phyloP scores from a whole-genome alignment of 2,797 vertebrate genomes.

The Chanos chanos region DNA sequence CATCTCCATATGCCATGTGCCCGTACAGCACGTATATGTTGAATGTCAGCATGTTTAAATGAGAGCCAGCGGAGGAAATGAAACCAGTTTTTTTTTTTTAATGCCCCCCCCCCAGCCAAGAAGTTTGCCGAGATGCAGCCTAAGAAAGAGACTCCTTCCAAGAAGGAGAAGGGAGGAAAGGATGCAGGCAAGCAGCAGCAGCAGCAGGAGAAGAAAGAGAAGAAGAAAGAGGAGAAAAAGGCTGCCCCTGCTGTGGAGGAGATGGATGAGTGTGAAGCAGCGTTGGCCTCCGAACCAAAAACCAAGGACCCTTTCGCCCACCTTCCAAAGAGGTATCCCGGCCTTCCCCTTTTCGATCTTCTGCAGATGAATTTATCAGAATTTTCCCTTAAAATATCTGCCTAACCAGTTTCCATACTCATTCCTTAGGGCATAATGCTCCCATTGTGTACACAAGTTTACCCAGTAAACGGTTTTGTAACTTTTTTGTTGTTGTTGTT shows the following conservation, averaged over 20 bases:
- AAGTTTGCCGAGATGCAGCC: constrained; percentile 90
- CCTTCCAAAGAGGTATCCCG: constrained; percentile 82
- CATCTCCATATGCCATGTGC: too few species aligned
- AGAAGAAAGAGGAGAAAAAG: constrained; percentile 84
- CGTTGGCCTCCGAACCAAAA: constrained; percentile 85
- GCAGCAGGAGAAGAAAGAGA: constrained; percentile 79
- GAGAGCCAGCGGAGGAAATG: too few species aligned
- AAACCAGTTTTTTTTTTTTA: constrained; percentile 3
- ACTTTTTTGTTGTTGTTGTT: too few species aligned
- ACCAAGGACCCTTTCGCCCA: constrained; percentile 88
- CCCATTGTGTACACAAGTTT: constrained; percentile 34
- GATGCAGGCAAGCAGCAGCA: constrained; percentile 68
- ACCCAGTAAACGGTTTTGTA: too few species aligned
- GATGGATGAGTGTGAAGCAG: constrained; percentile 86
- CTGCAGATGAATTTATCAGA: background rate
- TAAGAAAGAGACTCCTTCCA: constrained; percentile 79
- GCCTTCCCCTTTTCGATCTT: background rate
- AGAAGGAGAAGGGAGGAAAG: constrained; percentile 82
- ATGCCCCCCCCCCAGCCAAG: constrained; percentile 70
- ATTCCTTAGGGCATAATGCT: constrained; percentile 59
- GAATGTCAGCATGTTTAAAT: too few species aligned
- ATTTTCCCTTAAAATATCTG: too few species aligned
- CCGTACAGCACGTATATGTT: too few species aligned
- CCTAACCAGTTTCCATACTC: constrained; percentile 38
- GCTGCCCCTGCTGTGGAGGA: constrained; percentile 73